These are phyloP conservation scores for Antigone vipio DNA, from an alignment of 2,113 vertebrate genomes.

Conservation along the genomic window DNA sequence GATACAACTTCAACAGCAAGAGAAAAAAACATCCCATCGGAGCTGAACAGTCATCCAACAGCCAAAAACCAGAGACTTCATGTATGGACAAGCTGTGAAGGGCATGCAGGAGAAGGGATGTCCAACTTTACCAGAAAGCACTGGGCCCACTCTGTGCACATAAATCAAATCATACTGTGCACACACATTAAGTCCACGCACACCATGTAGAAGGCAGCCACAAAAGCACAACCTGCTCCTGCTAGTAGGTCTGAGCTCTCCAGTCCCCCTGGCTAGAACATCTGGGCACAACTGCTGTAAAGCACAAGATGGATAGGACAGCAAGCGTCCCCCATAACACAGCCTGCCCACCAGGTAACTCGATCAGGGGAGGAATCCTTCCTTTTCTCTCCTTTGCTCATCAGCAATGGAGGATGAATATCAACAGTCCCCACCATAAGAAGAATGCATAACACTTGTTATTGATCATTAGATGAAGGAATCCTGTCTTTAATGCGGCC, in stretches of 20 bases:
- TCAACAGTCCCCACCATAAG: neutral
- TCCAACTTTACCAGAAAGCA: neutral
- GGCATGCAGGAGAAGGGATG: neutral
- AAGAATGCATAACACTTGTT: neutral
- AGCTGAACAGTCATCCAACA: neutral
- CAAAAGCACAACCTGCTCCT: neutral
- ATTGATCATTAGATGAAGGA: neutral
- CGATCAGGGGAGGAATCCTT: neutral
- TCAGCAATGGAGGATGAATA: neutral
- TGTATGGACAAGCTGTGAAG: neutral
- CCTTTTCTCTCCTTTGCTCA: neutral
- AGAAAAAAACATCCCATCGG: neutral
- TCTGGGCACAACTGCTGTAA: neutral
- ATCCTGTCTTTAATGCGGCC: neutral
- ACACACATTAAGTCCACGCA: neutral
- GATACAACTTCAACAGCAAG: neutral
- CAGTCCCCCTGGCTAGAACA: neutral
- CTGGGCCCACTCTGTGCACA: accelerated
- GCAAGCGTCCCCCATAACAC: neutral
- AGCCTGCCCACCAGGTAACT: neutral
- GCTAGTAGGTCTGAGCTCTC: neutral
- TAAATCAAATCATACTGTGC: neutral
- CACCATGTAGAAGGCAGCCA: accelerated
- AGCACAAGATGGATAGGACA: neutral
- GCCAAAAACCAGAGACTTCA: neutral